Base-by-base conservation (phyloP, 1,140 invertebrate genomes). In the Eupeodes corollae region DNA sequence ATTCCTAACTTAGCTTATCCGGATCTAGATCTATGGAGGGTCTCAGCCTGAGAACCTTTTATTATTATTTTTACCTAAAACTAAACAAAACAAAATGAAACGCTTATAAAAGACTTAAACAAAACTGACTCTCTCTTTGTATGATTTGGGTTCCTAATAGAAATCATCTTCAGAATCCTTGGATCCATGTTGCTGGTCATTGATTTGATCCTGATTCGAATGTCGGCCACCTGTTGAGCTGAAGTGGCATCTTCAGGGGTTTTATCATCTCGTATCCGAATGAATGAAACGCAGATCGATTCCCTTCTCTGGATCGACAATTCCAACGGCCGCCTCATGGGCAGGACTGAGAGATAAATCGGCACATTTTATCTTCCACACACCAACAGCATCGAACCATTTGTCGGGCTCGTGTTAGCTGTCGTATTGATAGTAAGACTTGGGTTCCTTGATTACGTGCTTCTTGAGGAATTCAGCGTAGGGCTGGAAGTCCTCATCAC, bases 311-410 rank as follows among this genome's bases (percentile, higher is more conserved):
- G 82, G 77, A 75, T 98, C 91, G 40, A 93, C 86, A 62, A 94
- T 80, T 51, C 94, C 95, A 33, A 80, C 67, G 5, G 84, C 95
- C 46, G 96, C 96, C 62, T 75, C 79, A 67, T 99, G 93, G 35
- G 91, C 82, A 13, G 97, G 94, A 12, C 95, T 98, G 19, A 99
- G 76, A 8, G 93, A 98, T 18, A 99, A 77, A 77, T 99, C 97
- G 1, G 96, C 97, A 70, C 92, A 97, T 71, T 98, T 98, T 9
- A 99, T 80, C 76, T 99, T 97, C 94, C 95, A 98, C 12, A 99
- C 90, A 69, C 89, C 80, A 6, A 82, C 79, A 5, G 91, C 75
- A 54, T 91, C 87, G 70, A 99, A 94, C 95, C 96, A 99, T 61
- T 86, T 86, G 73, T 99, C 95, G 10, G 96, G 91, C 55, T 83